phyloP scores from a whole-genome alignment of 2,797 vertebrate species.

The Rhinichthys osculus region DNA sequence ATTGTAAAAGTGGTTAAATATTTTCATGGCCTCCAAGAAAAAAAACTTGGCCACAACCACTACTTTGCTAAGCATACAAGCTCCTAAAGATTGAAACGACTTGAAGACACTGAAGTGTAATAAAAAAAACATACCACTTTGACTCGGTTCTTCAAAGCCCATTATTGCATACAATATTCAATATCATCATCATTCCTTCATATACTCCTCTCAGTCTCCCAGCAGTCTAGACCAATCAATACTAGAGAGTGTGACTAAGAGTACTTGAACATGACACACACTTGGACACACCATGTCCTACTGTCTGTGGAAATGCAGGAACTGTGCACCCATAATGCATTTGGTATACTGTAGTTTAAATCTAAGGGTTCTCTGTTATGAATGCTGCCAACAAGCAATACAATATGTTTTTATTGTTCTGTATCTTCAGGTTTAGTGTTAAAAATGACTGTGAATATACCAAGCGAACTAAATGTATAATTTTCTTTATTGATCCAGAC shows the following conservation, averaged over 20 bases:
- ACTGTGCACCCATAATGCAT: background rate
- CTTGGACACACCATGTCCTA: conserved; percentile 6
- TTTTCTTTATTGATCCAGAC: no score
- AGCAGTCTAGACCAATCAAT: conserved; percentile 79
- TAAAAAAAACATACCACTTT: conserved; percentile 75
- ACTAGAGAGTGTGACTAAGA: conserved; percentile 73
- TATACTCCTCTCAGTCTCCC: conserved; percentile 75
- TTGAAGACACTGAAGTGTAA: conserved; percentile 63
- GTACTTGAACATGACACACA: conserved; percentile 66
- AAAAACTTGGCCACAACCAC: no score
- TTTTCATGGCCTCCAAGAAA: background rate
- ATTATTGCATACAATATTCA: conserved; percentile 66
- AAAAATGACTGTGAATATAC: no score
- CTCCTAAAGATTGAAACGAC: conserved; percentile 56
- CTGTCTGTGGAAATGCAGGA: background rate
- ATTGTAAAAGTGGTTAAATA: background rate
- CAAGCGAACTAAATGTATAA: no score
- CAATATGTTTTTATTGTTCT: background rate
- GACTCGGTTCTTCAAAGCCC: conserved; percentile 77
- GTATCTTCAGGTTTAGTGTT: background rate
- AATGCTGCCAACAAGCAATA: no score
- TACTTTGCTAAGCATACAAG: background rate
- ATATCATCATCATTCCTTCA: conserved; percentile 69
- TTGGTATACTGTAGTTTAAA: no score
- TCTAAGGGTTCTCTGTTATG: background rate